Conservation (phyloP, 1,140 invertebrate species). For the Palaemon carinicauda region DNA sequence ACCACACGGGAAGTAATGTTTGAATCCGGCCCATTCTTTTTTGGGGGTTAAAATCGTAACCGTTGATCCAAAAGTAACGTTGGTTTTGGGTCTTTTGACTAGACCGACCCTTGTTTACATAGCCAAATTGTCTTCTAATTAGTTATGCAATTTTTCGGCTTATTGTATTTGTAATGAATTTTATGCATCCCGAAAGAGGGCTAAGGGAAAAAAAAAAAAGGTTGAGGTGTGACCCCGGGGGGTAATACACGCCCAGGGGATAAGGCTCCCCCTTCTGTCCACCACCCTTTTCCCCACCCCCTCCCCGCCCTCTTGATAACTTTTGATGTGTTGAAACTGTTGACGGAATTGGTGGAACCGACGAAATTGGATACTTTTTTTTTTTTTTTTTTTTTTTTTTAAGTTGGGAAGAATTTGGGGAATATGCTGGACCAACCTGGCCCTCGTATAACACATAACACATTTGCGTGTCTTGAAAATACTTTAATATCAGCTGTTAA, state of each 20-base stretch:
- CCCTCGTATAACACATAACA: no score
- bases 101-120: not conserved
- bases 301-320: no score
- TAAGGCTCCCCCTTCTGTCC: no score
- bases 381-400: no score
- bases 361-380: no score
- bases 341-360: no score
- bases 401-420: no score
- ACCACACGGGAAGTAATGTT: no score
- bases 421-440: not conserved
- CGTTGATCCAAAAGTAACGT: not conserved
- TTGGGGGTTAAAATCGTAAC: not conserved
- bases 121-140: conserved; percentile 15
- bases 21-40: not conserved
- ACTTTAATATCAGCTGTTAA: no score
- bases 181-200: not conserved
- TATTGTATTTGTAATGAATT: not conserved
- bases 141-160: not conserved
- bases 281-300: no score
- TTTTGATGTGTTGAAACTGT: no score
- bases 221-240: not conserved
- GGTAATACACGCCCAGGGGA: not conserved
- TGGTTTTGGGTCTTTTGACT: not conserved
- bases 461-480: not conserved
- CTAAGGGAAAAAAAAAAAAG: not conserved